Conservation (phyloP, 2,888 invertebrate genomes). For the Digitonthophagus gazella region DNA sequence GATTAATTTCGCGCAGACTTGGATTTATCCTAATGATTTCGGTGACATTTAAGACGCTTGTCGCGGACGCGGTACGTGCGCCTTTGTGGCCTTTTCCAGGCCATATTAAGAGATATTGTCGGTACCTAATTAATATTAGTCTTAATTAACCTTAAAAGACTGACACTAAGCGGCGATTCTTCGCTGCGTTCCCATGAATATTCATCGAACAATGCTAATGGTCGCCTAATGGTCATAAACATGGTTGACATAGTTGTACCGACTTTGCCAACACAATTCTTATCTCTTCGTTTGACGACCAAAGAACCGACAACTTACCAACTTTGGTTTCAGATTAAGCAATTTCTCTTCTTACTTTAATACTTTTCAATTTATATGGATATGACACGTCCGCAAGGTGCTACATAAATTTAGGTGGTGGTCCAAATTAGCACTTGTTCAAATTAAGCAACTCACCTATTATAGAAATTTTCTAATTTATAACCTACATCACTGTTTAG, state of each 20-base stretch:
- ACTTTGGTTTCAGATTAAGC: neutral
- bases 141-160: constrained; percentile 32
- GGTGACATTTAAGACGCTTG: constrained; percentile 15
- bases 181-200: constrained; percentile 30
- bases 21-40: constrained; percentile 16
- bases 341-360: neutral
- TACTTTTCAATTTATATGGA: neutral
- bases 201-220: constrained; percentile 32
- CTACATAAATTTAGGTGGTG: too few species aligned
- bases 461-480: too few species aligned
- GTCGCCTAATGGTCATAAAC: constrained; percentile 29
- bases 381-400: too few species aligned
- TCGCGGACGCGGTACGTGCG: neutral
- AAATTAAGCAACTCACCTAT: too few species aligned
- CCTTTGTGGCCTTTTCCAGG: constrained; percentile 18
- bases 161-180: constrained; percentile 22
- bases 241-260: constrained; percentile 28
- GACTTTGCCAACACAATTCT: constrained; percentile 28
- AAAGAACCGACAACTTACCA: neutral
- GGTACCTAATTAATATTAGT: constrained; percentile 29
- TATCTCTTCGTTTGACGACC: constrained; percentile 11
- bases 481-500: too few species aligned
- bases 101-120: constrained; percentile 20
- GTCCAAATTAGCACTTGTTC: too few species aligned
- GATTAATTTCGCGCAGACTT: neutral